phyloP scores from a whole-genome alignment of 2,797 vertebrate genomes.

The Okamejei kenojei region DNA sequence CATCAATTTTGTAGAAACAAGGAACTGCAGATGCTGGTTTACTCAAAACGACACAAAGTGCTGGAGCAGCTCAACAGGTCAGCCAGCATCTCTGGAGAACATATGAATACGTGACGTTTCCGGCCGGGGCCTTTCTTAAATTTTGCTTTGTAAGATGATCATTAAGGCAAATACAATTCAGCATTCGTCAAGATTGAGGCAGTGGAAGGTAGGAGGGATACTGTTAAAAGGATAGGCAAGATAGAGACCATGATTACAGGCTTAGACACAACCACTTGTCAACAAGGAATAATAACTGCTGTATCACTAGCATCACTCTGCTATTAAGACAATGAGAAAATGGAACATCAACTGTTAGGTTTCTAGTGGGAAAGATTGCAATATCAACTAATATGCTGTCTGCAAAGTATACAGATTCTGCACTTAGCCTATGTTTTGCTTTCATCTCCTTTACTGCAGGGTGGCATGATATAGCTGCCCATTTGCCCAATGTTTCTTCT shows the following conservation, averaged over 20 bases:
- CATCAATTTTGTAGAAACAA: too few species aligned
- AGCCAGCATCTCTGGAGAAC: too few species aligned
- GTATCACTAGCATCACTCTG: too few species aligned
- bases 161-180: not conserved
- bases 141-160: not conserved
- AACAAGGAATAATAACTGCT: not conserved
- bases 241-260: not conserved
- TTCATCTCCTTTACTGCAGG: not conserved
- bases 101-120: too few species aligned
- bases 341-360: not conserved
- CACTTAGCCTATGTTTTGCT: not conserved
- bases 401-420: not conserved
- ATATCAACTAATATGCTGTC: not conserved
- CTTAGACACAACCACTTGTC: not conserved
- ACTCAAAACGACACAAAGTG: too few species aligned
- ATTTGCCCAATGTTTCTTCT: not conserved
- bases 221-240: not conserved
- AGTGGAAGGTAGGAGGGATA: not conserved
- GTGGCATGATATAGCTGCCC: not conserved
- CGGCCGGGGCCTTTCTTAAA: not conserved
- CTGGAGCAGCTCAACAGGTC: too few species aligned
- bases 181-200: not conserved
- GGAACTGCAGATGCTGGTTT: too few species aligned
- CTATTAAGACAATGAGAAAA: not conserved
- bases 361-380: not conserved